Evolutionary conservation across 2,113 vertebrate species (phyloP).

Genomic region (Hymenochirus boettgeri): DNA sequence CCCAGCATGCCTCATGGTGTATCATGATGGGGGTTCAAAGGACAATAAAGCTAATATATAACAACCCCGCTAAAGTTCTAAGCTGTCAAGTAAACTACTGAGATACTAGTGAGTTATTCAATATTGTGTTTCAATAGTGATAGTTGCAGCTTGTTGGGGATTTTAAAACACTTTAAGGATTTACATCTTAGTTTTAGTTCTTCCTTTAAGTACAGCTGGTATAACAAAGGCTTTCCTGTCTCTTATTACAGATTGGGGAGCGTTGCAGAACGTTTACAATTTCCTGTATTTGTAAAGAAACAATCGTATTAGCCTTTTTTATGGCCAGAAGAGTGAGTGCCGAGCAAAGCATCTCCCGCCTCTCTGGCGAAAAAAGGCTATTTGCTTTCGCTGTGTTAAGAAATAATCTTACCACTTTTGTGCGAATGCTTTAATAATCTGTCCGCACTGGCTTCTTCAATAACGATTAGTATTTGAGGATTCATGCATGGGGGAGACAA

Average conservation of each 20-base stretch:
- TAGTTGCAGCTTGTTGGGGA: too few relatives aligned
- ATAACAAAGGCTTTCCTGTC: too few relatives aligned
- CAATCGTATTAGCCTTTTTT: conserved; percentile 58
- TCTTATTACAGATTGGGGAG: conserved; percentile 67
- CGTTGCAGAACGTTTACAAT: conserved; percentile 78
- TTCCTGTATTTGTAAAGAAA: conserved; percentile 75
- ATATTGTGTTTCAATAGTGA: too few relatives aligned
- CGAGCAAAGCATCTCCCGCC: not conserved
- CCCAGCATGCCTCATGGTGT: too few relatives aligned
- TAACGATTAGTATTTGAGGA: conserved; percentile 62
- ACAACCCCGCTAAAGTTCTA: too few relatives aligned
- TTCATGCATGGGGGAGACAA: conserved; percentile 75
- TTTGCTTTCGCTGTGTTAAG: conserved; percentile 66
- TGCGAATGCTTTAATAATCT: conserved; percentile 67
- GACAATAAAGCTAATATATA: too few relatives aligned
- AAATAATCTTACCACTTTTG: conserved; percentile 67
- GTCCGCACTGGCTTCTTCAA: conserved; percentile 71
- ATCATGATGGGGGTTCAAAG: too few relatives aligned
- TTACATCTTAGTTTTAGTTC: too few relatives aligned
- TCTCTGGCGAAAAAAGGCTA: conserved; percentile 42
- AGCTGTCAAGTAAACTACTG: too few relatives aligned
- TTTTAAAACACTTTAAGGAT: too few relatives aligned
- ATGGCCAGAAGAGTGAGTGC: not conserved
- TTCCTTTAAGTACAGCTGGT: too few relatives aligned
- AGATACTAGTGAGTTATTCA: too few relatives aligned